Base-by-base conservation (phyloP, 2,797 vertebrate genomes). In the Molossus alvarezi region DNA sequence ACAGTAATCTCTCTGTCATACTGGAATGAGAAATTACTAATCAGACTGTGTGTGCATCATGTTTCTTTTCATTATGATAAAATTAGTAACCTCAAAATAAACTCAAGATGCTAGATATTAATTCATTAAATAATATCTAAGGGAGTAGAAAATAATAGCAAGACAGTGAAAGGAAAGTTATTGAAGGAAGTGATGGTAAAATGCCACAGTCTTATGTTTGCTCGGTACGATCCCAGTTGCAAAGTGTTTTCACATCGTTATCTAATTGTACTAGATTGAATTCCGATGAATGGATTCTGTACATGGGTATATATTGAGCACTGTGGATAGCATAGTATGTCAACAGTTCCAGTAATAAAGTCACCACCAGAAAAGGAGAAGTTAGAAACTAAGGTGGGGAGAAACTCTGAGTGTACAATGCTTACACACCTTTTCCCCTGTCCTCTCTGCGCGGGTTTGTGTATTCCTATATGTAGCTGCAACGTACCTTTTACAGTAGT, bases 1-100 rank as follows among this genome's bases (percentile, higher is more conserved):
- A 99, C 96, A 0, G 5, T 90, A 80, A 99, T 98, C 67, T 98
- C 98, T 95, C 98, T 97, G 0, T 97, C 27, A 2, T 98, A 98
- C 98, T 99, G 94, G 92, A 77, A 94, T 5, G 27, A 88, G 72
- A 94, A 80, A 73, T 72, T 3, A 13, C 45, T 41, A 53, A 84
- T 97, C 37, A 94, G 67, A 84, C 6, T 41, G 60, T 83, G 14
- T 15, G 81, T 86, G 17, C 8, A 9, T 86, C 21, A 20, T 33
- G 71, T 53, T 69, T 86, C 18, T 92, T 87, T 69, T 94, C 67
- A 84, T 33, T 83, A 17, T 55, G 58, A 67, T n/a, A 92, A 84
- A 85, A 92, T 87, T 57, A 90, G n/a, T 76, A 76, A 91, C 48
- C 2, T 79, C 12, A 93, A 85, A 80, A 87, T 60, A 51, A 82